Conservation (phyloP, 2,888 invertebrate species). For the Toxonevra muliebris region DNA sequence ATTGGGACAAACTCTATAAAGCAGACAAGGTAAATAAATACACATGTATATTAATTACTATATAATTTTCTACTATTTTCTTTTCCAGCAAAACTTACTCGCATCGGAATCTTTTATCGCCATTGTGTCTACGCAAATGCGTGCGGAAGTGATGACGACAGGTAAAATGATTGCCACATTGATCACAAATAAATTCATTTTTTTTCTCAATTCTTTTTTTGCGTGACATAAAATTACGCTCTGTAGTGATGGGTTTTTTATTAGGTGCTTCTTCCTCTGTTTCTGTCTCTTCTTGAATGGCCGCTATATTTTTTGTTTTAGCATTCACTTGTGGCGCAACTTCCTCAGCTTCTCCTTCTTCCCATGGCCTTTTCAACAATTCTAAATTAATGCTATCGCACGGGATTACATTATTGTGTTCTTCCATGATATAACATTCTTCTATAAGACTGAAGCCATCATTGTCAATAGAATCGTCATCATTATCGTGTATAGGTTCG, state of each 20-base stretch:
- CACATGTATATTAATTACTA: conserved; percentile 13
- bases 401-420: not conserved
- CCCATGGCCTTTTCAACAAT: not conserved
- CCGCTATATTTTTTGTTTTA: not conserved
- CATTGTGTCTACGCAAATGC: conserved; percentile 56
- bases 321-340: not conserved
- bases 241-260: conserved; percentile 12
- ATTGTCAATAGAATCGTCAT: not conserved
- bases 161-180: conserved; percentile 54
- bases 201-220: conserved; percentile 15
- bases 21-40: not conserved
- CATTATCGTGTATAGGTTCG: not conserved
- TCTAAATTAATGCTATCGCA: not conserved
- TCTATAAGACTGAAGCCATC: not conserved
- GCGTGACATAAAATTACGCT: conserved; percentile 24
- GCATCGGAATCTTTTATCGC: conserved; percentile 57
- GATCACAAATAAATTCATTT: conserved; percentile 52
- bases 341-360: conserved; percentile 8
- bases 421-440: not conserved
- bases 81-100: conserved; percentile 47
- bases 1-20: conserved; percentile 51
- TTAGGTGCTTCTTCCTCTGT: not conserved
- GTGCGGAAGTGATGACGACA: conserved; percentile 54
- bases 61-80: not conserved
- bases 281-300: not conserved